These are phyloP conservation scores for Rousettus madagascariensis DNA, from an alignment of 2,797 vertebrate species.

Conservation along the genomic window DNA sequence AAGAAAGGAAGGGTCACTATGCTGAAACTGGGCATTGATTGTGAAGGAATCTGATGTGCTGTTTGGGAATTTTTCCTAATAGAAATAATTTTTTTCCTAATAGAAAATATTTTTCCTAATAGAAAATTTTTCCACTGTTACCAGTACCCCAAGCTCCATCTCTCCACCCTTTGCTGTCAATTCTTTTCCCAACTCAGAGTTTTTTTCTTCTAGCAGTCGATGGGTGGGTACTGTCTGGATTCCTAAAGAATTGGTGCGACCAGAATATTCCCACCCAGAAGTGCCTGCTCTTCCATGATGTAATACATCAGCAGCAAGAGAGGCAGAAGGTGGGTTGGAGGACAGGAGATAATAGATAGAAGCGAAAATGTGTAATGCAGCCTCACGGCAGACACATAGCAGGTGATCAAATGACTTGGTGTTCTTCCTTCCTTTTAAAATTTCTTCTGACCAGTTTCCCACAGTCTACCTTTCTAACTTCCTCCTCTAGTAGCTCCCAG, in stretches of 20 bases:
- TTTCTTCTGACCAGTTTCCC: neutral
- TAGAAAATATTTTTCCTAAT: neutral
- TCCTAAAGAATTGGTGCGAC: conserved; percentile 54
- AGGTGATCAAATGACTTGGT: neutral
- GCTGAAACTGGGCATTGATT: neutral
- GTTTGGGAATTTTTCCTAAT: neutral
- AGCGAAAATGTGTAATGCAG: neutral
- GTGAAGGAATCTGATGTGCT: neutral
- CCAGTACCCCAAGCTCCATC: neutral
- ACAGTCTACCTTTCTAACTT: neutral
- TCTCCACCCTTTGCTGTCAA: neutral
- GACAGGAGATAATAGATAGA: neutral
- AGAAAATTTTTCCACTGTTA: neutral
- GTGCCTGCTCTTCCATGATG: neutral
- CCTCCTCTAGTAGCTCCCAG: neutral
- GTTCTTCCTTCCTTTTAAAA: conserved; percentile 1
- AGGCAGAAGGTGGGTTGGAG: neutral
- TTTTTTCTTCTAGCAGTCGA: neutral
- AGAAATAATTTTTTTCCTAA: neutral
- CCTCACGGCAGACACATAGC: neutral
- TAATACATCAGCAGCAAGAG: neutral
- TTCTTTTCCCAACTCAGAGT: conserved; percentile 7
- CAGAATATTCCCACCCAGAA: conserved; percentile 29
- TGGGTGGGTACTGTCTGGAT: conserved; percentile 64
- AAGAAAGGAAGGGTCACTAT: neutral